Conservation (phyloP, 2,888 invertebrate species). For the Drosophila demipolita region DNA sequence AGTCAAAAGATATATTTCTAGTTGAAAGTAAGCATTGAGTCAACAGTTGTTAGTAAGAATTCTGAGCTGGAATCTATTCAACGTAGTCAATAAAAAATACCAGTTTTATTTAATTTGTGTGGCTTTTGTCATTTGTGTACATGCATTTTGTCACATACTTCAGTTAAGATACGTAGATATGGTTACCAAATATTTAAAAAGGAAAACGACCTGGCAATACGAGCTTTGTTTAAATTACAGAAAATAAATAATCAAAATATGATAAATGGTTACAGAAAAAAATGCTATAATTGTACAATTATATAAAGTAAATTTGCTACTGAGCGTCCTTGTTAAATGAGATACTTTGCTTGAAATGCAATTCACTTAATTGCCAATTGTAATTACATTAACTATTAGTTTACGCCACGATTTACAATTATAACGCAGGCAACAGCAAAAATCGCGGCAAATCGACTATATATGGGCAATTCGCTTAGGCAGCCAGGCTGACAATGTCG, state of each 20-base stretch:
- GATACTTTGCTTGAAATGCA: slow-evolving; percentile 1
- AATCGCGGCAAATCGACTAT: slow-evolving; percentile 11
- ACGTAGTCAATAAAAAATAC: background rate
- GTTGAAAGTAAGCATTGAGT: background rate
- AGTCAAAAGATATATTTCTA: background rate
- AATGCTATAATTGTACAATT: slow-evolving; percentile 5
- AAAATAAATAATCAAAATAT: slow-evolving; percentile 29
- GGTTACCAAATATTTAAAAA: slow-evolving; percentile 21
- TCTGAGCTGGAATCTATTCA: background rate
- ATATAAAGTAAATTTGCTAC: background rate
- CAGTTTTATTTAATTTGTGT: background rate
- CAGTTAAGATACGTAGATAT: slow-evolving; percentile 21
- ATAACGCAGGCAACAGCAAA: slow-evolving; percentile 6
- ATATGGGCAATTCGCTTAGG: slow-evolving; percentile 41
- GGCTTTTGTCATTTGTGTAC: slow-evolving; percentile 6
- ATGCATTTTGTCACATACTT: slow-evolving; percentile 21
- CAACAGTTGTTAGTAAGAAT: background rate
- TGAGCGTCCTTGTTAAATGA: background rate
- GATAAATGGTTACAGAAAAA: slow-evolving; percentile 11
- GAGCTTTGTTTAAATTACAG: slow-evolving; percentile 2
- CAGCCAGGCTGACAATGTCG: slow-evolving; percentile 50
- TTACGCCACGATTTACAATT: slow-evolving; percentile 3
- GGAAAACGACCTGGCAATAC: slow-evolving; percentile 12
- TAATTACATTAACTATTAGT: slow-evolving; percentile 13
- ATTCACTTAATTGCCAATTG: slow-evolving; percentile 48